Base-by-base conservation (phyloP, 2,888 invertebrate species). In the Andrena flavipes region DNA sequence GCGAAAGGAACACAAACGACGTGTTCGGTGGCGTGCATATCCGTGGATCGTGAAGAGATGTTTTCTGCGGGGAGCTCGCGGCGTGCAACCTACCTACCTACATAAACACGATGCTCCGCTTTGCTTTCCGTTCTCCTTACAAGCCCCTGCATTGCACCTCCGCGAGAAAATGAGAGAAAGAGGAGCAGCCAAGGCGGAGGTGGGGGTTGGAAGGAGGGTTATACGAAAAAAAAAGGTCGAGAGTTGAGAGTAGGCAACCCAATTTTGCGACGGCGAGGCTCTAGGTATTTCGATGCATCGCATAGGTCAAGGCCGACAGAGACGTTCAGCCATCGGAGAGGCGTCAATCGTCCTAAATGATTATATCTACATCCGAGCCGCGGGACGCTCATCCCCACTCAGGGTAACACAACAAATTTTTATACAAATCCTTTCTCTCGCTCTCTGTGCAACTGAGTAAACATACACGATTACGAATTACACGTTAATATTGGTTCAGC, bases 101-200 rank as follows among this genome's bases (percentile, higher is more conserved):
- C 89, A 89, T 89, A 89, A 89, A 89, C 84, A 87, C 87, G 89
- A 87, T 88, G 89, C 89, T 89, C 89, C 89, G 88, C 89, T 89
- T 89, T 89, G 89, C 89, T 88, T 87, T 87, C 87, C 90, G 88
- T 87, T 90, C 90, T 89, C 89, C 89, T 89, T 90, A 90, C 89
- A 85, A 82, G 82, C 82, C 84, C 76, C 84, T 83, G 85, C 87
- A 87, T 86, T 87, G 87, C 88, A 87, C 84, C 88, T 88, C 81
- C 84, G 72, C 84, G 81, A 78, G 81, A 80, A 80, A 78, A 80
- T 63, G 78, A 82, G 81, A 77, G 74, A 77, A 82, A 82, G 78
- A 76, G 69, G 72, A 72, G 74, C 68, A 79, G 62, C 29, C 33
- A 63, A 56, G 68, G 35, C 20, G 33, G 56, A 13, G 56, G 33